Conservation (phyloP, 2,888 invertebrate species). For the Drosophila pegasa region DNA sequence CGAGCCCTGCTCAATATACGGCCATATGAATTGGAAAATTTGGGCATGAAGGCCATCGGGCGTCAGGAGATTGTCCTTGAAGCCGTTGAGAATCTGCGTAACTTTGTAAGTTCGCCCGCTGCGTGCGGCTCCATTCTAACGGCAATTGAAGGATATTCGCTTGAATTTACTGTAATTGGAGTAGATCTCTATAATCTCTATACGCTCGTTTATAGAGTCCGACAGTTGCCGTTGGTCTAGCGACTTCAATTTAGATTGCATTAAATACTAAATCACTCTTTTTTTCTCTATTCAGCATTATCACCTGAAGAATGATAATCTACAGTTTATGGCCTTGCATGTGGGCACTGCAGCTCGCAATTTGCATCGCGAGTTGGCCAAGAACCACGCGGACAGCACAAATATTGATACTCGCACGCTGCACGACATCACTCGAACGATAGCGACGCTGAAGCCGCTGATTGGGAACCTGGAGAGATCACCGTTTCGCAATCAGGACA, state of each 20-base stretch:
- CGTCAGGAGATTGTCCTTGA: constrained; percentile 97
- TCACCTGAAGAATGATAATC: constrained; percentile 95
- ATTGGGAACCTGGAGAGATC: constrained; percentile 95
- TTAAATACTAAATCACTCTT: background rate
- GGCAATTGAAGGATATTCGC: background rate
- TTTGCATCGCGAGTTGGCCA: constrained; percentile 89
- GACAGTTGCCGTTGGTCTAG: background rate
- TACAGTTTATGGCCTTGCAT: constrained; percentile 94
- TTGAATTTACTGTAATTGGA: background rate
- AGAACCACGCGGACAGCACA: constrained; percentile 86
- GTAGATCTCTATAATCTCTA: no score
- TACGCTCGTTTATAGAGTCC: no score
- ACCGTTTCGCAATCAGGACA: constrained; percentile 84
- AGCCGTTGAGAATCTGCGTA: constrained; percentile 94
- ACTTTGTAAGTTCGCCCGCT: constrained; percentile 89
- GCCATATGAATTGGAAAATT: constrained; percentile 94
- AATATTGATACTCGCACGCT: constrained; percentile 92
- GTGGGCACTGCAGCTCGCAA: constrained; percentile 93
- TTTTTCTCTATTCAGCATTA: constrained; percentile 91
- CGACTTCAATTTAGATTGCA: no score
- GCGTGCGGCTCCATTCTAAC: background rate
- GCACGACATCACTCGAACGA: constrained; percentile 93
- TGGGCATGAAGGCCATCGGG: constrained; percentile 94
- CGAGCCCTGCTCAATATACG: constrained; percentile 92
- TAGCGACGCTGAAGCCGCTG: constrained; percentile 93